Base-by-base conservation (phyloP, 1,140 invertebrate species). In the Doryteuthis pealeii region DNA sequence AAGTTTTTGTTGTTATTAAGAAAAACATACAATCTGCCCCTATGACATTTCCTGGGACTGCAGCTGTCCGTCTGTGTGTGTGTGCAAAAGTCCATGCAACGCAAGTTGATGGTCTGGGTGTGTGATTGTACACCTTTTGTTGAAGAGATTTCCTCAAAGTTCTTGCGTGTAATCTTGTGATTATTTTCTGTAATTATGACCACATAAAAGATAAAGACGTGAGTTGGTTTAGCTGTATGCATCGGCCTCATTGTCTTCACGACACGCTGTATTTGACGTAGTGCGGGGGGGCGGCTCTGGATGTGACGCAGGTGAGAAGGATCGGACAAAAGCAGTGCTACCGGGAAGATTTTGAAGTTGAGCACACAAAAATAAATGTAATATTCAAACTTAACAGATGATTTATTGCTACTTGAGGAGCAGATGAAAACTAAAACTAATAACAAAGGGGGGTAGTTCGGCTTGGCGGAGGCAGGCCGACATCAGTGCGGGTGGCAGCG, bases 341-440 rank as follows among this genome's bases (percentile, higher is more conserved):
- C 72, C 31, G 65, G 62, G 74, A 70, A 68, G 66, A 68, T 68
- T 68, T 76, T 73, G 40, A 66, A 74, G 75, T 72, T 72, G 62
- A 75, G 79, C 74, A 80, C 77, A 76, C 77, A 78, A 73, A 40
- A 80, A 80, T 80, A 80, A 75, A 80, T 78, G 79, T 77, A 76
- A 80, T 78, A 77, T 77, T 74, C 73, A 75, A 76, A 74, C 74
- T 75, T 78, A 76, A 78, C 77, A 78, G 77, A 80, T 80, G 79
- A 80, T 80, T 80, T 80, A 80, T 80, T 78, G 77, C 75, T 78
- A 80, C 79, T 80, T 78, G 75, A 80, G 77, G 74, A 72, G 77
- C 77, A 80, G 75, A 76, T 77, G 77, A 80, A 77, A 78, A 78
- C 77, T 77, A 76, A 75, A 74, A 75, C 49, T 70, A 73, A 80